Percentiles rank a stretch among this genome's conserved stretches.
These are phyloP conservation scores for Hesperia comma DNA, from an alignment of 2,888 invertebrate species.

Conservation along the genomic window DNA sequence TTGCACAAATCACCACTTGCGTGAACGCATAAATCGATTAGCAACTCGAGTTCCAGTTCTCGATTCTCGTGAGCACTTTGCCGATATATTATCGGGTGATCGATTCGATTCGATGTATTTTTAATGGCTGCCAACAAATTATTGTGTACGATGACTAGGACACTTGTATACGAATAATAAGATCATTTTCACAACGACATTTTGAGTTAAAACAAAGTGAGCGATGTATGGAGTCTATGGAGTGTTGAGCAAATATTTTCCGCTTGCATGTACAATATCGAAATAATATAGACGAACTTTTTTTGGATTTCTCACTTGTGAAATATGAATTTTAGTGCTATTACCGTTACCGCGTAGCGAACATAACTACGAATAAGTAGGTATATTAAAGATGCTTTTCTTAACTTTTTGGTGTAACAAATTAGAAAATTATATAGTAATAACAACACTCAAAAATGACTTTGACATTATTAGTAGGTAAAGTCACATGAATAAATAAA, in stretches of 20 bases:
- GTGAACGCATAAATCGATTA: slow-evolving; percentile 28
- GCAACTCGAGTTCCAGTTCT: background rate
- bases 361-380: slow-evolving; percentile 26
- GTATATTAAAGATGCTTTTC: too few species aligned
- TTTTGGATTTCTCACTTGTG: slow-evolving; percentile 37
- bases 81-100: slow-evolving; percentile 14
- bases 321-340: slow-evolving; percentile 32
- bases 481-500: too few species aligned
- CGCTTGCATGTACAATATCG: slow-evolving; percentile 64
- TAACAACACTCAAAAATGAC: slow-evolving; percentile 26
- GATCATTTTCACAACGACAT: background rate
- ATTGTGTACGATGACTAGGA: background rate
- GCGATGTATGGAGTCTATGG: slow-evolving; percentile 35
- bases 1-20: slow-evolving; percentile 29
- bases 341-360: slow-evolving; percentile 44
- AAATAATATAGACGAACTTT: slow-evolving; percentile 44
- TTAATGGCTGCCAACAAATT: slow-evolving; percentile 13
- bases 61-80: slow-evolving; percentile 3
- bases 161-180: slow-evolving; percentile 10
- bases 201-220: slow-evolving; percentile 18
- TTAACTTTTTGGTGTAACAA: too few species aligned
- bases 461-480: slow-evolving; percentile 4
- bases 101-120: slow-evolving; percentile 13
- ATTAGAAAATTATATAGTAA: slow-evolving; percentile 40
- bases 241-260: slow-evolving; percentile 51